phyloP scores from a whole-genome alignment of 2,113 vertebrate genomes.

The Equus quagga region DNA sequence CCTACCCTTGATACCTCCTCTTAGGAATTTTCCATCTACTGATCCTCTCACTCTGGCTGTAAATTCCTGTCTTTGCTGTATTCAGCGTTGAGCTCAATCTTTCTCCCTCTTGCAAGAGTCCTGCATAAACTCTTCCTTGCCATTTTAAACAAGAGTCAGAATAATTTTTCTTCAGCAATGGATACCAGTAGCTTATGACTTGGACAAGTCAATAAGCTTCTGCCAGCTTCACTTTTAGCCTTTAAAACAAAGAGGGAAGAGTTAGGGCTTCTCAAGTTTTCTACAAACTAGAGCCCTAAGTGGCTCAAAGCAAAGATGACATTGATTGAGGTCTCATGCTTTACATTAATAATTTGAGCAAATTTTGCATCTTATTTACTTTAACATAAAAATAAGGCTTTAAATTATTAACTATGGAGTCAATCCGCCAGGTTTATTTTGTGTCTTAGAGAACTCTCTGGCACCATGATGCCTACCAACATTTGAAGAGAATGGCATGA shows the following conservation, averaged over 20 bases:
- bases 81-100: not conserved
- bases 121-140: not conserved
- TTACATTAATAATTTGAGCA: conserved; percentile 13
- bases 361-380: not conserved
- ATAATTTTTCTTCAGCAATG: conserved; percentile 3
- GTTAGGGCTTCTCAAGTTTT: not conserved
- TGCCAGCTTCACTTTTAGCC: not conserved
- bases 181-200: not conserved
- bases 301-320: not conserved
- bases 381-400: conserved; percentile 30
- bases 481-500: not conserved
- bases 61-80: not conserved
- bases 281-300: not conserved
- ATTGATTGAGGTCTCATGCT: not conserved
- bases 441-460: not conserved
- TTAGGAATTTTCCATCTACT: not conserved
- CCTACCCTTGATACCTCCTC: not conserved
- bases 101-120: not conserved
- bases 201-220: not conserved
- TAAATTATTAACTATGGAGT: not conserved
- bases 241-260: not conserved
- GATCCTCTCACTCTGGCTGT: not conserved
- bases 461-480: not conserved
- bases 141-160: not conserved
- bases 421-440: not conserved